Evolutionary conservation across 37 sponge, comb jelly and placozoan species (phyloP), one percentile per base, ranked within the genome.

Genomic region (Mnemiopsis leidyi): DNA sequence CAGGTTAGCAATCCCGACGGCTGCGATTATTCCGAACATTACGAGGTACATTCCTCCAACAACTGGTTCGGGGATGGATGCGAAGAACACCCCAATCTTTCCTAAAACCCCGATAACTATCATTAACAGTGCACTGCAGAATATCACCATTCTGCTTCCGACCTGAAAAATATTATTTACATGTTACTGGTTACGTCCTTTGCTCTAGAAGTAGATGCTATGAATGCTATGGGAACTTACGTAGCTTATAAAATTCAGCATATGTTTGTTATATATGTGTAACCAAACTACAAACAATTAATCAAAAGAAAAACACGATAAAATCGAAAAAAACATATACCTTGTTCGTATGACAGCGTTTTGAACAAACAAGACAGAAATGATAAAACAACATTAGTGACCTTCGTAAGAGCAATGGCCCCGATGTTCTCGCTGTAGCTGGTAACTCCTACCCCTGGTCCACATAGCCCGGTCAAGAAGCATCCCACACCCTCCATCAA

Each of bases 361-460:
- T 48, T 18, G 13, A 48, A 18, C 13, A 48, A 18, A 18, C 13
- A 13, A 48, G 61, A 5, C 61, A 18, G 61, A 48, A 48, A 13
- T 13, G 5, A 13, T 13, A 18, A 5, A 48, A 5, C 13, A 18
- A 48, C 13, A 18, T 48, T 48, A 13, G 5, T 7, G 7, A 92
- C 93, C 93, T 71, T 92, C 26, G 93, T 92, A 24, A 92, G 73
- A 26, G 69, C 71, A 69, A 92, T 92, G 26, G 93, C 93, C 1
- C 93, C 93, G 25, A 92, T 69, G 28, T 92, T 92, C 38, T 92
- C 93, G 23, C 69, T 92, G 93, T 92, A 92, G n/a, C 75, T 73
- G 29, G 93, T 92, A 18, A 71, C 76, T 29, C 93, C 93, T 1
- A 69, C 33, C 23, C 93, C 93, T 29, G 93, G 73, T 29, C 93